phyloP scores from a whole-genome alignment of 2,797 vertebrate species.

The Siniperca scherzeri region DNA sequence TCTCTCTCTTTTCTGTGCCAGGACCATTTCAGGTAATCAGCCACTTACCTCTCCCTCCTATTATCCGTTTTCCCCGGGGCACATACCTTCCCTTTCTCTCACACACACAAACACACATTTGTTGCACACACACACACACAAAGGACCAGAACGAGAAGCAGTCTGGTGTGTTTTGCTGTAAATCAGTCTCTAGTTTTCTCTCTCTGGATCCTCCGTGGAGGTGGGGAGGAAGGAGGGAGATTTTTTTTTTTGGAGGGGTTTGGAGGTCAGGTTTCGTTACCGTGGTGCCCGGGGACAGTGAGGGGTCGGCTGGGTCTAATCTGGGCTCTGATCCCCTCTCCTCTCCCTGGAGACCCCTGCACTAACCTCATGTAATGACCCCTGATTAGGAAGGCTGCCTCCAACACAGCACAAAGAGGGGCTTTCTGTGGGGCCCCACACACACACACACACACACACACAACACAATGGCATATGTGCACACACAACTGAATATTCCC shows the following conservation, averaged over 20 bases:
- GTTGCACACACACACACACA: constrained; percentile 28
- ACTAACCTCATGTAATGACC: constrained; percentile 84
- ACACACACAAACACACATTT: constrained; percentile 18
- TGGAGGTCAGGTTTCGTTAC: constrained; percentile 64
- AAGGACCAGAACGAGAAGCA: neutral
- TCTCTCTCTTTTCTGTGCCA: constrained; percentile 53
- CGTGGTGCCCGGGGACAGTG: constrained; percentile 63
- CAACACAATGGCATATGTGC: constrained; percentile 31
- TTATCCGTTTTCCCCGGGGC: constrained; percentile 69
- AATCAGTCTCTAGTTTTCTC: constrained; percentile 59
- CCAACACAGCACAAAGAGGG: constrained; percentile 78
- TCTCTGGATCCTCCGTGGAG: constrained; percentile 28
- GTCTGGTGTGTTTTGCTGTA: constrained; percentile 59
- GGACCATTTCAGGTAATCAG: constrained; percentile 81
- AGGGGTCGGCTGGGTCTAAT: constrained; percentile 79
- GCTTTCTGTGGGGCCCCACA: constrained; percentile 74
- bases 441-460: constrained; percentile 48
- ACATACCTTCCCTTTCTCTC: constrained; percentile 62
- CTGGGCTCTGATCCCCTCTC: constrained; percentile 80
- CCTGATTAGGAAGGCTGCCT: constrained; percentile 83
- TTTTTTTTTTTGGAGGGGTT: neutral
- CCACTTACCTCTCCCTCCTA: constrained; percentile 74
- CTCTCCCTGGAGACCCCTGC: constrained; percentile 74
- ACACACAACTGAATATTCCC: constrained; percentile 54
- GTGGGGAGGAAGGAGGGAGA: neutral